Evolutionary conservation across 2,113 vertebrate species (phyloP).

Genomic region (Syngnathus floridae): DNA sequence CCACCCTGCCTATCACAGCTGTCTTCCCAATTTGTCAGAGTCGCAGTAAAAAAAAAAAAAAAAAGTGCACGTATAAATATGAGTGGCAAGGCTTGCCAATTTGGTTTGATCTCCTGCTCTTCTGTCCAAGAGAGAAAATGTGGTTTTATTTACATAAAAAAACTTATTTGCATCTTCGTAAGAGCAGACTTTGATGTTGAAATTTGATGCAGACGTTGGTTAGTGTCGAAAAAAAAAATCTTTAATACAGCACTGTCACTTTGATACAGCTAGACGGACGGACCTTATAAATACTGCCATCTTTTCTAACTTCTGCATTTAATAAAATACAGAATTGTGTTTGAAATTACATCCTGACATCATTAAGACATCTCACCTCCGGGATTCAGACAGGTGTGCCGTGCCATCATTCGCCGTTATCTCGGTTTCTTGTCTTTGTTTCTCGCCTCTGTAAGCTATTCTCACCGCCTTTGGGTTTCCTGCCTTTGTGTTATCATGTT

Average conservation of each 20-base stretch:
- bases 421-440: neutral
- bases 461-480: constrained; percentile 3
- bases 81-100: neutral
- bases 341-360: neutral
- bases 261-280: neutral
- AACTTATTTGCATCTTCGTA: neutral
- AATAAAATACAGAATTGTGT: neutral
- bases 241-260: neutral
- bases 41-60: constrained; percentile 2
- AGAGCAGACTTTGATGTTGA: constrained; percentile 7
- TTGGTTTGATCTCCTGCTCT: constrained; percentile 3
- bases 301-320: neutral
- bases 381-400: neutral
- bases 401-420: neutral
- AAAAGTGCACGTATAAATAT: neutral
- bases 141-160: constrained; percentile 8
- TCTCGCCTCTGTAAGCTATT: constrained; percentile 24
- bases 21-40: neutral
- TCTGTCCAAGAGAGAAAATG: neutral
- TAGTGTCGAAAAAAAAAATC: neutral
- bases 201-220: constrained; percentile 3
- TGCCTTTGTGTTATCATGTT: constrained; percentile 14
- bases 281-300: neutral
- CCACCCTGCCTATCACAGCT: neutral
- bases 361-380: neutral